phyloP scores from a whole-genome alignment of 2,888 invertebrate species.

The Phyllotreta cruciferae region DNA sequence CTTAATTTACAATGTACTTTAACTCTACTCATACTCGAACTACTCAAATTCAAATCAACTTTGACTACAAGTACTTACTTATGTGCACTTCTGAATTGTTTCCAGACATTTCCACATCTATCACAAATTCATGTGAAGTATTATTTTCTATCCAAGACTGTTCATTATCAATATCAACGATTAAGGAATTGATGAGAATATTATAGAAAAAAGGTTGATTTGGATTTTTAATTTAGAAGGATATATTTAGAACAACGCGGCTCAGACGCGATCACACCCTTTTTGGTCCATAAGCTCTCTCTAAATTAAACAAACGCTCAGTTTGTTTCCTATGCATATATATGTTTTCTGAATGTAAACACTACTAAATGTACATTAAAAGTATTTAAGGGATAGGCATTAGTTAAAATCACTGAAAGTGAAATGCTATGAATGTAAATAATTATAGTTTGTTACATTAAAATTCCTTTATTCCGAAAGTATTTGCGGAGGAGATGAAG shows the following conservation, averaged over 20 bases:
- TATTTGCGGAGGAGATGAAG: neutral
- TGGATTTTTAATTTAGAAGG: conserved; percentile 26
- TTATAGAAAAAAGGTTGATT: conserved; percentile 15
- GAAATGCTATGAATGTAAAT: conserved; percentile 35
- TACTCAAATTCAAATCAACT: conserved; percentile 31
- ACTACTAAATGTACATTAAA: conserved; percentile 33
- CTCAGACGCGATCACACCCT: conserved; percentile 15
- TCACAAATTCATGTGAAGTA: neutral
- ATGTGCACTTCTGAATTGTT: too few relatives aligned
- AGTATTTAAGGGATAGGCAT: conserved; percentile 26
- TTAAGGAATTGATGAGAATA: conserved; percentile 22
- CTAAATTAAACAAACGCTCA: conserved; percentile 16
- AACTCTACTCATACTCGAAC: conserved; percentile 23
- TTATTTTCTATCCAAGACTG: neutral
- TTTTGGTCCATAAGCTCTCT: conserved; percentile 20
- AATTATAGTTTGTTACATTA: conserved; percentile 26
- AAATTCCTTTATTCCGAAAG: conserved; percentile 13
- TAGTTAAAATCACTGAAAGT: conserved; percentile 24
- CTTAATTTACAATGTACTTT: conserved; percentile 28
- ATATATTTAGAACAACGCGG: conserved; percentile 24
- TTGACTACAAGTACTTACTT: neutral
- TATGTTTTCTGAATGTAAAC: conserved; percentile 32
- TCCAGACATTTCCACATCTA: too few relatives aligned
- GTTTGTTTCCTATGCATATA: conserved; percentile 29
- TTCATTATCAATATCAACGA: conserved; percentile 18